Evolutionary conservation across 2,888 invertebrate genomes (phyloP).

Genomic region (Steinernema hermaphroditum): DNA sequence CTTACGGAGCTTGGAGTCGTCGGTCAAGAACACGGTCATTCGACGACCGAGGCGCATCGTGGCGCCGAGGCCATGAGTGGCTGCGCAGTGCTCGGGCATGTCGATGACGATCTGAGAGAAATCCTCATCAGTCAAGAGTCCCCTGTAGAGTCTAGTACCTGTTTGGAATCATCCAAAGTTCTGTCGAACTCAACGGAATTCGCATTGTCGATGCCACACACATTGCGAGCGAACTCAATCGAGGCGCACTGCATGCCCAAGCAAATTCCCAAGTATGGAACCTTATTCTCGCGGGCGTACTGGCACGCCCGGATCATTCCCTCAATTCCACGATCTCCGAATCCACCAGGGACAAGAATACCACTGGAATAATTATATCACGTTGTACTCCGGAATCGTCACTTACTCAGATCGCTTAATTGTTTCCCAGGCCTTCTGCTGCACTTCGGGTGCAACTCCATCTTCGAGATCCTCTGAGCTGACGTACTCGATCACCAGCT

Average conservation of each 20-base stretch:
- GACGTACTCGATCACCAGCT: slow-evolving; percentile 74
- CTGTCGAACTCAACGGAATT: slow-evolving; percentile 74
- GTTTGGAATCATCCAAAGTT: not conserved
- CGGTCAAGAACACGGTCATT: slow-evolving; percentile 77
- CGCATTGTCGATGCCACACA: slow-evolving; percentile 77
- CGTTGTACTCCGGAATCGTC: not conserved
- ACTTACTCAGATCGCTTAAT: slow-evolving; percentile 74
- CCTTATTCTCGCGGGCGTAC: slow-evolving; percentile 85
- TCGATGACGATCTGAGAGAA: slow-evolving; percentile 75
- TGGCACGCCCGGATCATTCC: slow-evolving; percentile 89
- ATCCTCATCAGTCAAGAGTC: too few species aligned
- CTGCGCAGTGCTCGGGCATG: slow-evolving; percentile 96
- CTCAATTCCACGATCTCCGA: slow-evolving; percentile 89
- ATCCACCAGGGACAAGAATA: slow-evolving; percentile 92
- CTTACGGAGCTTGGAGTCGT: slow-evolving; percentile 68
- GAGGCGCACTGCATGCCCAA: slow-evolving; percentile 93
- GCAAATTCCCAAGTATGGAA: slow-evolving; percentile 88
- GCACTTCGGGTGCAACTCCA: slow-evolving; percentile 74
- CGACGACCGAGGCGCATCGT: slow-evolving; percentile 93
- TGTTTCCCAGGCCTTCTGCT: slow-evolving; percentile 90
- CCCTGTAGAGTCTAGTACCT: too few species aligned
- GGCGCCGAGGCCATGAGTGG: slow-evolving; percentile 79
- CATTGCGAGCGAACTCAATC: slow-evolving; percentile 86
- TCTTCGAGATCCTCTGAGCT: slow-evolving; percentile 81
- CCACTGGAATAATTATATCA: slow-evolving; percentile 72